Base-by-base conservation (phyloP, 2,113 vertebrate species). In the Cathartes aura region DNA sequence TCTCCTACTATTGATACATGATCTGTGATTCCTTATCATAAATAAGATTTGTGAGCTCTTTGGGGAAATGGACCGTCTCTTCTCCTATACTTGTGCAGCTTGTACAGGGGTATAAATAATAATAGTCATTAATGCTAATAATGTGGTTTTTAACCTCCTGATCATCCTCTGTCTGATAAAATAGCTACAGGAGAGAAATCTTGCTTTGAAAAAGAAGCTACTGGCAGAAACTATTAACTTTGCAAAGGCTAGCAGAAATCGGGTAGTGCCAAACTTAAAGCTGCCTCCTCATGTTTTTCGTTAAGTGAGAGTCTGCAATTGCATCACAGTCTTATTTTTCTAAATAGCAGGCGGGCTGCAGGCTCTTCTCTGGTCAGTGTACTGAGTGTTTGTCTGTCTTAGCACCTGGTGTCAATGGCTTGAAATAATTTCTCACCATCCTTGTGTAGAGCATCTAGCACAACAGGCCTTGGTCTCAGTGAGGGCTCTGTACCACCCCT, bases 81-180 rank as follows among this genome's bases (percentile, higher is more conserved):
- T 94, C 71, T 70, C 62, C 52, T 87, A 45, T 34, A 90, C 87
- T 75, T 85, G 47, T 87, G 64, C 73, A 89, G 53, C 81, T 84
- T 68, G 21, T 60, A 84, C 19, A 81, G 13, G 47, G 15, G 52
- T 87, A 95, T 96, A 95, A 96, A 96, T 96, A 96, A 97, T 97
- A 97, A 92, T 79, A 91, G 93, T 82, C 90, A 95, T 95, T 96
- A 95, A 93, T 92, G 95, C 56, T 95, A 96, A 96, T 96, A 87
- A 96, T 87, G 56, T 94, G 71, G 1, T 11, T 93, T 96, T 97
- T 96, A 97, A 96, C 89, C 93, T 96, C 78, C 73, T 64, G 91
- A 62, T 94, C 73, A 91, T 85, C 70, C 78, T 76, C 90, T 93
- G 34, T 22, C 73, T 92, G 82, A 75, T 75, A 70, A 93, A 93